phyloP scores from a whole-genome alignment of 2,797 vertebrate genomes.

The Clarias pachynema region DNA sequence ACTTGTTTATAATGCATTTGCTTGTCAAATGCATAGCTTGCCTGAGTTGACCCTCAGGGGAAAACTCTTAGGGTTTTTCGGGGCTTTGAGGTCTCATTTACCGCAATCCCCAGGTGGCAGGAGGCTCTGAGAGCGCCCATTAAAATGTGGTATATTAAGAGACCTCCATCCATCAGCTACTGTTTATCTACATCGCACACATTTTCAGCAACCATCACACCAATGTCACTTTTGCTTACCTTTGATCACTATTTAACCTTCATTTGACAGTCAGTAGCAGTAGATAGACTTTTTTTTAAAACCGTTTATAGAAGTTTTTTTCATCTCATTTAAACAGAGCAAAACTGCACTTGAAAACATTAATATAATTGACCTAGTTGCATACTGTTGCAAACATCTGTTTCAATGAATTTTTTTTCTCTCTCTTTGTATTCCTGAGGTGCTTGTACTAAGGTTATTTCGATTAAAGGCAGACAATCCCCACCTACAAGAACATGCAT shows the following conservation, averaged over 20 bases:
- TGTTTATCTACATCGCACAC: conserved; percentile 46
- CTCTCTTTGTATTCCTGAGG: conserved; percentile 10
- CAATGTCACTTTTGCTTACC: conserved; percentile 23
- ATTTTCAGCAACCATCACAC: conserved; percentile 31
- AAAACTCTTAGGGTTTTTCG: background rate
- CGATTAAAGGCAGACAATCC: conserved; percentile 22
- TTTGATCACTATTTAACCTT: conserved; percentile 29
- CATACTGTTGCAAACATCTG: background rate
- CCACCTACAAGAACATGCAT: conserved; percentile 17
- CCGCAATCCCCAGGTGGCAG: conserved; percentile 31
- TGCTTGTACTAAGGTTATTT: conserved; percentile 23
- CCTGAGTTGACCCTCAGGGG: conserved; percentile 20
- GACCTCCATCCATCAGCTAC: conserved; percentile 46
- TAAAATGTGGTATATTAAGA: conserved; percentile 48
- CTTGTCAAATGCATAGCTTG: conserved; percentile 8
- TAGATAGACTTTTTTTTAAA: background rate
- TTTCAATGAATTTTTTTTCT: background rate
- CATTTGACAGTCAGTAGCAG: conserved; percentile 20
- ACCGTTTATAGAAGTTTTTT: background rate
- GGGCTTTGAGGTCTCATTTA: conserved; percentile 33
- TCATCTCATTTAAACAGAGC: background rate
- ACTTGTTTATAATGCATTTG: background rate
- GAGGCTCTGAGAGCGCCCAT: conserved; percentile 39
- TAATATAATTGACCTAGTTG: background rate
- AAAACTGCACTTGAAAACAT: background rate